Percentiles rank a stretch among this genome's conserved stretches.
Evolutionary conservation across 2,797 vertebrate species (phyloP).

Genomic region (Lagorchestes hirsutus): DNA sequence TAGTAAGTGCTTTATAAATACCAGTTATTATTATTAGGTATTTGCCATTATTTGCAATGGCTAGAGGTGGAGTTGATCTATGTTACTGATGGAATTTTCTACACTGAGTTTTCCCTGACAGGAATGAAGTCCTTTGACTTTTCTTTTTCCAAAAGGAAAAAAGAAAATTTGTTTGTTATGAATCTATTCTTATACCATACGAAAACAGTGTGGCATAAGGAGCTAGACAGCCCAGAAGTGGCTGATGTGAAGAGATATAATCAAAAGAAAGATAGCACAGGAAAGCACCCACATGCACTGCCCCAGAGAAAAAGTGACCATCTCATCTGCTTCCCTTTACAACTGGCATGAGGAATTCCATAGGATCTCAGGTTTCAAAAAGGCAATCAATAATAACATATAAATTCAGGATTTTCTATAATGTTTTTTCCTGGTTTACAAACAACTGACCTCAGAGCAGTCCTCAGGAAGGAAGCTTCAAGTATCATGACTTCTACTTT

Average conservation of each 20-base stretch:
- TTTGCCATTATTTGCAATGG: background rate
- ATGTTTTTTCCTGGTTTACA: background rate
- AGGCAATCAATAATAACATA: background rate
- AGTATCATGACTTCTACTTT: background rate
- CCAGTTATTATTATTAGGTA: background rate
- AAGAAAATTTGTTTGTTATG: conserved; percentile 68
- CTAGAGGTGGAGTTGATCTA: background rate
- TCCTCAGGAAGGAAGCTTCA: background rate
- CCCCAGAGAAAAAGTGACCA: conserved; percentile 73
- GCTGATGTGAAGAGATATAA: conserved; percentile 79
- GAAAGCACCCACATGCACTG: conserved; percentile 75
- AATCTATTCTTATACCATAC: conserved; percentile 60
- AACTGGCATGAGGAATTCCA: conserved; percentile 61
- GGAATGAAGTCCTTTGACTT: background rate
- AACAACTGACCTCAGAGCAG: conserved; percentile 43
- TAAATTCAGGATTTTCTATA: background rate
- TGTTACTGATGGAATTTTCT: background rate
- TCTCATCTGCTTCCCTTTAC: conserved; percentile 68
- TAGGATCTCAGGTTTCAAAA: conserved; percentile 31
- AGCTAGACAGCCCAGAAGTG: conserved; percentile 78
- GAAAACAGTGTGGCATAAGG: conserved; percentile 71
- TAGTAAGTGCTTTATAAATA: background rate
- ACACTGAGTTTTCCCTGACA: background rate
- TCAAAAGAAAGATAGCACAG: conserved; percentile 78
- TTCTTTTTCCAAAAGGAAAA: background rate